Conservation (phyloP, 2,888 invertebrate species). For the Hetaerina titia region DNA sequence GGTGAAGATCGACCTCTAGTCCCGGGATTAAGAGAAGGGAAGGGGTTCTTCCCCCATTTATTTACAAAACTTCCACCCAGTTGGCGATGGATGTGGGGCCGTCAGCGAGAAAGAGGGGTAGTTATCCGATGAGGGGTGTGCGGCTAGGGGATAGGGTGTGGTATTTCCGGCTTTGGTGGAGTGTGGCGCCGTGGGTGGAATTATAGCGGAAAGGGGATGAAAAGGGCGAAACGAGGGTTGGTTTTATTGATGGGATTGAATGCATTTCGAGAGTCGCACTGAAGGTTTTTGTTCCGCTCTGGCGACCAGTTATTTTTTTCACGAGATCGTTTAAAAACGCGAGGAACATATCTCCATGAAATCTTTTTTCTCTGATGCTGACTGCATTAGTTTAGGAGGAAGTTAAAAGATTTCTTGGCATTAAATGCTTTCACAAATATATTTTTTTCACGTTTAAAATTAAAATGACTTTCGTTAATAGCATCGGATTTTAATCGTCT, state of each 20-base stretch:
- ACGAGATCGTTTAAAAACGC: background rate
- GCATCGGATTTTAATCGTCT: background rate
- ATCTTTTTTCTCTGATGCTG: background rate
- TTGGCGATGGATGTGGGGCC: too few species aligned
- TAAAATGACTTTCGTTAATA: background rate
- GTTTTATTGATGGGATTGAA: background rate
- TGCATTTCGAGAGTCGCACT: background rate
- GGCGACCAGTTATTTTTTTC: background rate
- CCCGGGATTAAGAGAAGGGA: too few species aligned
- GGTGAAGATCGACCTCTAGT: too few species aligned
- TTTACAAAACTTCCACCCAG: too few species aligned
- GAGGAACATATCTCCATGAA: background rate
- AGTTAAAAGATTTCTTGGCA: background rate
- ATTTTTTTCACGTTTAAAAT: background rate
- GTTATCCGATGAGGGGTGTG: background rate
- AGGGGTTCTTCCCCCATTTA: too few species aligned
- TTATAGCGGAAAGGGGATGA: background rate
- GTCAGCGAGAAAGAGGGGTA: too few species aligned
- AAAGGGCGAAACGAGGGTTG: background rate
- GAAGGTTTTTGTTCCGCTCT: background rate
- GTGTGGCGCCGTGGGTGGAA: background rate
- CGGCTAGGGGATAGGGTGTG: too few species aligned
- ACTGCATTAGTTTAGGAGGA: background rate
- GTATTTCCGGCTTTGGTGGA: background rate
- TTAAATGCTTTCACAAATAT: background rate